Conservation (phyloP, 2,888 invertebrate genomes). For the Napeogenes sylphis region DNA sequence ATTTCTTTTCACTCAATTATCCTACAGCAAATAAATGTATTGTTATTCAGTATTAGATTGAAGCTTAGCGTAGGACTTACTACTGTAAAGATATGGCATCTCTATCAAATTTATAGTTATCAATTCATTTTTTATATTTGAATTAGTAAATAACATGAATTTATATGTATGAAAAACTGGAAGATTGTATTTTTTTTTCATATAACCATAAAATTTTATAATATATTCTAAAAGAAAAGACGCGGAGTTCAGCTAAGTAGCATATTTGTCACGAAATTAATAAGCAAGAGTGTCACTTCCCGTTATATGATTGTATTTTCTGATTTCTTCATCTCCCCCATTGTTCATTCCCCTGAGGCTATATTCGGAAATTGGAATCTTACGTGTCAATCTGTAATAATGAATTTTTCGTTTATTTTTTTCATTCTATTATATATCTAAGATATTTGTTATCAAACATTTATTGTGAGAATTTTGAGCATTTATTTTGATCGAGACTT, state of each 20-base stretch:
- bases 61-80: too few species aligned
- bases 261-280: slow-evolving; percentile 5
- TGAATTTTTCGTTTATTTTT: slow-evolving; percentile 4
- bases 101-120: too few species aligned
- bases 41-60: background rate
- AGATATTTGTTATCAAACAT: background rate
- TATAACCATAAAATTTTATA: too few species aligned
- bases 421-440: background rate
- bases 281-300: slow-evolving; percentile 8
- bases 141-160: too few species aligned
- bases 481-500: background rate
- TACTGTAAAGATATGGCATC: too few species aligned
- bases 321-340: slow-evolving; percentile 5
- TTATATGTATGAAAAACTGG: too few species aligned
- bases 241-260: background rate
- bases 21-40: background rate
- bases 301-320: slow-evolving; percentile 3
- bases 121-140: too few species aligned
- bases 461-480: background rate
- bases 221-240: background rate
- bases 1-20: background rate
- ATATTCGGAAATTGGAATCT: slow-evolving; percentile 8
- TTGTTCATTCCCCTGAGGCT: slow-evolving; percentile 6
- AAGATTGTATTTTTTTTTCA: too few species aligned
- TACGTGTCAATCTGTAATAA: slow-evolving; percentile 5